Evolutionary conservation across 2,797 vertebrate species (phyloP), one percentile per base, ranked within the genome.

Genomic region (Erpetoichthys calabaricus): DNA sequence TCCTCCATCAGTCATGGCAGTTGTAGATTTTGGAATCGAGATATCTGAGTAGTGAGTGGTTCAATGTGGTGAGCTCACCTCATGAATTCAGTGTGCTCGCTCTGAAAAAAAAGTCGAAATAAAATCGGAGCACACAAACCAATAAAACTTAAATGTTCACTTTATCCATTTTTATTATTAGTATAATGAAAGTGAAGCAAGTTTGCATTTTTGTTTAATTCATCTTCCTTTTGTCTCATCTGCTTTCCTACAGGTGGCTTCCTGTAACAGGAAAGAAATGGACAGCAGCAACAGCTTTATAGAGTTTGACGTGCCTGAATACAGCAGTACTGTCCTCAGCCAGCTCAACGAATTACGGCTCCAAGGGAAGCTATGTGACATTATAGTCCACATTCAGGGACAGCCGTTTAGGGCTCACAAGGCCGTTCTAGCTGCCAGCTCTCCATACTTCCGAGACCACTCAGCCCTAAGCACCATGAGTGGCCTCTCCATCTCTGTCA

Each of bases 231-330:
- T 45, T 53, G 46, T 67, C 4, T 65, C 62, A 59, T 3, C 85
- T 71, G 75, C 63, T 10, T 65, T 47, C 68, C 7, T 9, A 51
- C 68, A 89, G 86, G 25, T 25, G 25, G 80, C 73, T 71, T 78
- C 73, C 70, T 49, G n/a, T 59, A 70, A 62, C 45, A 25, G 9
- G 9, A 85, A 84, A 92, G 92, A 88, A 81, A 98, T 98, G 96
- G 96, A 99, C 83, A 93, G 98, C 88, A 89, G 89, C 89, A 81
- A 85, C 76, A 90, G 89, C 83, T 97, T 93, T 82, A 92, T 99
- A 83, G 92, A 98, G 85, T 98, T 99, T 67, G 93, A 98, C 67
- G 93, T 98, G 84, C 93, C 96, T 3, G 93, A 96, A 81, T 97
- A 98, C 89, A 97, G 96, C 82, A 97, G 85, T 86, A 91, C 86